Evolutionary conservation across 2,797 vertebrate species (phyloP).

Genomic region (Carcharodon carcharias): DNA sequence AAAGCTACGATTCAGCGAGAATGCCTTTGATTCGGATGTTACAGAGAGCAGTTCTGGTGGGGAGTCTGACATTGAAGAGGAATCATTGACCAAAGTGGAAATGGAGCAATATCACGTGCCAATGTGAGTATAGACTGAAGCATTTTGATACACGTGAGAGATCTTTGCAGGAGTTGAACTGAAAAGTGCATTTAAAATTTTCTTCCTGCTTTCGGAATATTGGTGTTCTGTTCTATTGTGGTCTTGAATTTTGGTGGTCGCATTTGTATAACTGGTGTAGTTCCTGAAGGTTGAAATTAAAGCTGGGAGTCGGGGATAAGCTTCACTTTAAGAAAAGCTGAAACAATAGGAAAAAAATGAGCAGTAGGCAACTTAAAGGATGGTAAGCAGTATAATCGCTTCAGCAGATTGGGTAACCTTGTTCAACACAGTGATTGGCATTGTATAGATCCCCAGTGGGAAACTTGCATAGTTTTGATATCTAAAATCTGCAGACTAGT

Average conservation of each 20-base stretch:
- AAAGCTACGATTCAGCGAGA: conserved; percentile 76
- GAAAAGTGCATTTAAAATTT: not conserved
- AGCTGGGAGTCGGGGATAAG: not conserved
- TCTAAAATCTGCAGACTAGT: not conserved
- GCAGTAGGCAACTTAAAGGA: not conserved
- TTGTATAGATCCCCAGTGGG: not conserved
- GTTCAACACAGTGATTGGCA: not conserved
- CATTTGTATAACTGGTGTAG: not conserved
- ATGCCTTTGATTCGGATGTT: conserved; percentile 89
- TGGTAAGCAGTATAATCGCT: not conserved
- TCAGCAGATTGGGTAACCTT: not conserved
- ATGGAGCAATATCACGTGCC: conserved; percentile 81
- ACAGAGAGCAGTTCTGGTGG: conserved; percentile 96
- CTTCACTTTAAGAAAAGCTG: not conserved
- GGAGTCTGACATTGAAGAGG: conserved; percentile 90
- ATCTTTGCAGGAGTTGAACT: not conserved
- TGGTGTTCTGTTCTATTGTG: not conserved
- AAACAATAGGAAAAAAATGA: not conserved
- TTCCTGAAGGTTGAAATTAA: not conserved
- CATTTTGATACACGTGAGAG: not conserved
- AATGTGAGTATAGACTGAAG: conserved; percentile 72
- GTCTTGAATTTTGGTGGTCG: not conserved
- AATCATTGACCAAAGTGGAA: conserved; percentile 80
- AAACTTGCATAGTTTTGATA: not conserved
- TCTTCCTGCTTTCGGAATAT: not conserved